Evolutionary conservation across 2,113 vertebrate genomes (phyloP), one percentile per base, ranked within the genome.

Genomic region (Myxocyprinus asiaticus): DNA sequence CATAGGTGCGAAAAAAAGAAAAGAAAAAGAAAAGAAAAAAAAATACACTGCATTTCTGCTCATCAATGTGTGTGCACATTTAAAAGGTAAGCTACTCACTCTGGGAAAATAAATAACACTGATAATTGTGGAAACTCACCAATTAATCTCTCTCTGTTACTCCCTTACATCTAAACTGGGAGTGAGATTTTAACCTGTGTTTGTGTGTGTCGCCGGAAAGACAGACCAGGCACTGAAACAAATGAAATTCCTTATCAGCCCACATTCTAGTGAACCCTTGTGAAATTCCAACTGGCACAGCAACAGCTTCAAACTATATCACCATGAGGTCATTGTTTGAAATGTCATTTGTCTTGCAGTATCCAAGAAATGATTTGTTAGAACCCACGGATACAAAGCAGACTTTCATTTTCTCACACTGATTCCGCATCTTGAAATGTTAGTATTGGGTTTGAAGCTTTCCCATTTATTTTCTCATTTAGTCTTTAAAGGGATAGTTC

Each of bases 181-280:
- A 56, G 48, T 45, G 22, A 33, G 22, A 72, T 63, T 50, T 10
- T 45, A 70, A 55, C 9, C 48, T 56, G 42, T 47, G n/a, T 67
- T 42, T 59, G 33, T 65, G 7, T 33, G 10, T 62, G 9, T 48
- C 22, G 22, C 22, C 22, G 10, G 15, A 76, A 43, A 81, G 44
- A 71, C 44, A 67, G 61, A 62, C 9, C 64, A 47, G 43, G 61
- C 53, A 62, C 7, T 47, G 42, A 33, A 58, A 71, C 53, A 80
- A 76, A 79, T 76, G 48, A 12, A 61, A 72, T 83, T 83, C 73
- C 67, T n/a, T 50, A 76, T 15, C 77, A 66, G 59, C 53, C 76
- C 69, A 74, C 72, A 42, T 73, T 67, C 58, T 67, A 74, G 17
- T 56, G 48, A 44, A 50, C 64, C 68, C 51, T 50, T 5, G n/a